phyloP scores from a whole-genome alignment of 2,113 vertebrate species.

The Alouatta palliata region DNA sequence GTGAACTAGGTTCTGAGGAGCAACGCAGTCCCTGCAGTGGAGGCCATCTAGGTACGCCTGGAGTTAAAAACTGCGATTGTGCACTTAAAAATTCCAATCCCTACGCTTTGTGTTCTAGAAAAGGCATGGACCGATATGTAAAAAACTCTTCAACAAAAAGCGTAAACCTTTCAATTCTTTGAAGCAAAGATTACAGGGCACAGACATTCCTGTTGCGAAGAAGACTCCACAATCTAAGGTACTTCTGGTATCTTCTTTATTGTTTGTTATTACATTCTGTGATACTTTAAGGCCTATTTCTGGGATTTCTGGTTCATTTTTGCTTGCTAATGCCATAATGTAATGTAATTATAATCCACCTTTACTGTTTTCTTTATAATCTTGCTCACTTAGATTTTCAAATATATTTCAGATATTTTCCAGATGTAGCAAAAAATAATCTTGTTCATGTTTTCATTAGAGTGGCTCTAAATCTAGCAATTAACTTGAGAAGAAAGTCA shows the following conservation, averaged over 20 bases:
- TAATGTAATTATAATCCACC: constrained; percentile 57
- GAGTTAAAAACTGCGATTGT: background rate
- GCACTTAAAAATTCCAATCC: constrained; percentile 10
- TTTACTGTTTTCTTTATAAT: constrained; percentile 66
- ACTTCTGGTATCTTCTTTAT: background rate
- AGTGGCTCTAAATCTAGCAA: constrained; percentile 49
- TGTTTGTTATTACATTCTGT: constrained; percentile 10
- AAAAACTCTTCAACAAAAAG: constrained; percentile 79
- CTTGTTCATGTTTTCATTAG: constrained; percentile 63
- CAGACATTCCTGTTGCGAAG: constrained; percentile 65
- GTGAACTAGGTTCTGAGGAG: background rate
- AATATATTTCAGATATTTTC: constrained; percentile 64
- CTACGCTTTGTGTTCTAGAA: constrained; percentile 67
- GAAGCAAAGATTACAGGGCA: constrained; percentile 79
- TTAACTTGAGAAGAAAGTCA: constrained; percentile 49
- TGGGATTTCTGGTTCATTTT: constrained; percentile 38
- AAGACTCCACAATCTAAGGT: constrained; percentile 64
- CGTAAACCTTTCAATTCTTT: constrained; percentile 79
- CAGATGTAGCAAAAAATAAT: constrained; percentile 60
- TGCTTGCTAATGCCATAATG: constrained; percentile 34
- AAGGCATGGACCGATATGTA: constrained; percentile 79
- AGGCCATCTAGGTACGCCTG: background rate
- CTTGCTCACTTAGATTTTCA: constrained; percentile 58
- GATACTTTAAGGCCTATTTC: constrained; percentile 11
- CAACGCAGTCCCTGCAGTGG: background rate